phyloP scores from a whole-genome alignment of 2,113 vertebrate genomes.

The Ammodytes marinus region DNA sequence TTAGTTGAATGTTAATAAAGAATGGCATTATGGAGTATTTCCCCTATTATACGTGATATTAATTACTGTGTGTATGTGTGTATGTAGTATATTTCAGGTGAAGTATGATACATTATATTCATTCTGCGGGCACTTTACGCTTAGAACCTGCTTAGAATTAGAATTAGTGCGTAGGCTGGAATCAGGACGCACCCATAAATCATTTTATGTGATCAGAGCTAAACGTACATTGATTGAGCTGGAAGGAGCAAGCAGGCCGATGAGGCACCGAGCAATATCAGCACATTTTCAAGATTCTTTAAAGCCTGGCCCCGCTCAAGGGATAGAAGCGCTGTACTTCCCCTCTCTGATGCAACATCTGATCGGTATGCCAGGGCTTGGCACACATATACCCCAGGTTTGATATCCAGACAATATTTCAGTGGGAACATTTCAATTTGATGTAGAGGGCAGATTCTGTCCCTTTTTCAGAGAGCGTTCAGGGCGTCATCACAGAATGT shows the following conservation, averaged over 20 bases:
- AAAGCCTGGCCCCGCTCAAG: conserved; percentile 11
- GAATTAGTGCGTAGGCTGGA: background rate
- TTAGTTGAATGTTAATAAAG: background rate
- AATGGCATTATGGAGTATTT: background rate
- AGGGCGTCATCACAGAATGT: conserved; percentile 61
- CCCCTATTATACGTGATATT: conserved; percentile 17
- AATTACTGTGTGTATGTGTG: background rate
- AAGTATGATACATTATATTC: conserved; percentile 11
- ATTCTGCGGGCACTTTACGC: background rate
- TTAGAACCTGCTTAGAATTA: background rate
- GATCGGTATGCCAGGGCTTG: conserved; percentile 68
- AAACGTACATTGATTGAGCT: conserved; percentile 40
- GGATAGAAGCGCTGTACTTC: conserved; percentile 48
- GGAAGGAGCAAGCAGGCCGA: conserved; percentile 17
- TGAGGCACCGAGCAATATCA: conserved; percentile 18
- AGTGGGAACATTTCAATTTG: conserved; percentile 81
- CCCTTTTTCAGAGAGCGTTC: conserved; percentile 56
- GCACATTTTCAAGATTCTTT: conserved; percentile 47
- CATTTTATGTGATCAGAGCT: conserved; percentile 14
- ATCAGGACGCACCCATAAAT: background rate
- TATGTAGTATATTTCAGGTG: conserved; percentile 16
- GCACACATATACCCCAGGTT: conserved; percentile 46
- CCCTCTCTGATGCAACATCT: conserved; percentile 61
- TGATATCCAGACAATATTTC: conserved; percentile 79
- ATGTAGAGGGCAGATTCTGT: conserved; percentile 75